Conservation (phyloP, 2,113 vertebrate genomes). For the Crotophaga sulcirostris region DNA sequence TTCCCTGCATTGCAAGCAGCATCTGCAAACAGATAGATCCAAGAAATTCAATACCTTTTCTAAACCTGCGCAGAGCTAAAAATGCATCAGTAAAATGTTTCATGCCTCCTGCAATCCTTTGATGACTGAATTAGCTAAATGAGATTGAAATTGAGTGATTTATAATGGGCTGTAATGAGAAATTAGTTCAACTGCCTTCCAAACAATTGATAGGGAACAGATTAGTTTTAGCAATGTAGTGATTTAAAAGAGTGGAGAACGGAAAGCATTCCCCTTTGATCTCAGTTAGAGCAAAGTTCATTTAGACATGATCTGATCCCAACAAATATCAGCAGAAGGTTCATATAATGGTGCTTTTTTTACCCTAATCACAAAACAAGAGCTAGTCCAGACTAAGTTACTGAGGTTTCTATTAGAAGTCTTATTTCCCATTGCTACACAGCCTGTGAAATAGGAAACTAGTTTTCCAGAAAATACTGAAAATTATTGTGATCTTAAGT, state of each 20-base stretch:
- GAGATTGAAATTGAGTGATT: slow-evolving; percentile 28
- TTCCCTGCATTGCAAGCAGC: neutral
- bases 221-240: neutral
- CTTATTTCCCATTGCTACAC: neutral
- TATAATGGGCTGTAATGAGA: neutral
- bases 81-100: slow-evolving; percentile 33
- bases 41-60: neutral
- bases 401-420: neutral
- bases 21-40: neutral
- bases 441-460: neutral
- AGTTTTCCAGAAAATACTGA: neutral
- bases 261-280: neutral
- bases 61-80: slow-evolving; percentile 10
- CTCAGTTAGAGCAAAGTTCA: neutral
- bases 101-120: slow-evolving; percentile 15
- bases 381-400: neutral
- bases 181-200: neutral
- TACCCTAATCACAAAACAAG: neutral
- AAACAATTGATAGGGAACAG: slow-evolving; percentile 11
- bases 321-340: neutral
- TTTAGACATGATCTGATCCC: neutral
- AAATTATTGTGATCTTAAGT: neutral
- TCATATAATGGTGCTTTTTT: neutral
- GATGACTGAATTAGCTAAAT: slow-evolving; percentile 47
- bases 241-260: neutral